Base-by-base conservation (phyloP, 2,113 vertebrate genomes). In the Vanacampus margaritifer region DNA sequence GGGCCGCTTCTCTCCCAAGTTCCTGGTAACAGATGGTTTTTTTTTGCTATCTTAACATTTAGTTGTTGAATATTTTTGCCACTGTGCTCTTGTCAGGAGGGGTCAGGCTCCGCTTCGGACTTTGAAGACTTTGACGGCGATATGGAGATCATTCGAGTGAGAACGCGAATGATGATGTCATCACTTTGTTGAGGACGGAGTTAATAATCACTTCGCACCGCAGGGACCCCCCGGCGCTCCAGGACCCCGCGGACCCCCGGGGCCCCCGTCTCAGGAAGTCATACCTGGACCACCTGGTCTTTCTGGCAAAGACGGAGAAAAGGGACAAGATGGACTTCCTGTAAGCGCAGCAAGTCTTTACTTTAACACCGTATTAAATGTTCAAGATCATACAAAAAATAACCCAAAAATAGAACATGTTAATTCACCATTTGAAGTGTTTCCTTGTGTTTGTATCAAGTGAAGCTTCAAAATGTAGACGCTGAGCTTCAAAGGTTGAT, bases 241-340 rank as follows among this genome's bases (percentile, higher is more conserved):
- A 80, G 94, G 91, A 17, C 87, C 69, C 2, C 93, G 92, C 0
- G 95, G 94, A 0, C 57, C 63, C 3, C 79, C 91, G 74, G 71
- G 93, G 68, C 17, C 36, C 1, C 50, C 63, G 1, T 81, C 91
- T 75, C 68, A 71, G 8, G 72, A 46, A 9, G 3, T 76, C 28
- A 16, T 88, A 5, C 65, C 81, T 37, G 94, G 93, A 67, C 82
- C 67, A 16, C 86, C 93, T 58, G 94, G 93, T 1, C 67, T 79
- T 46, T 89, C 94, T 73, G 95, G 94, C 35, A 85, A 86, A 83
- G 89, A 89, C 46, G 95, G 95, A 72, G 48, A 78, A 72, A 81
- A 71, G 32, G 96, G 95, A 12, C 84, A 93, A 69, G 86, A 88
- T 53, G 95, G 94, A 17, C 80, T 89, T 21, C 90, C 89, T 72